These are phyloP conservation scores for Nephrotoma flavescens DNA, from an alignment of 2,888 invertebrate genomes.

Conservation along the genomic window DNA sequence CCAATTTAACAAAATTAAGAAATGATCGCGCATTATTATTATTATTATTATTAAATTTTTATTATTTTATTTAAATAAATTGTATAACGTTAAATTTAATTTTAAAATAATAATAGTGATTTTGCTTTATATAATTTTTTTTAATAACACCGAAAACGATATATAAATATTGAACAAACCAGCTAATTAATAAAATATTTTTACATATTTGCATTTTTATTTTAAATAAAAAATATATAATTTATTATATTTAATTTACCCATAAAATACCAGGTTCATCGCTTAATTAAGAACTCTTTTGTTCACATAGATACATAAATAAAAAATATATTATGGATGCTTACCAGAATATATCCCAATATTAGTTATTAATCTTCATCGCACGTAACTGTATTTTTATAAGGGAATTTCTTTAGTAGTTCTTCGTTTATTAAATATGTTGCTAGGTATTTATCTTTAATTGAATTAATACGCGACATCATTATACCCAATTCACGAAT, in stretches of 20 bases:
- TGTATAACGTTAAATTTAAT: neutral
- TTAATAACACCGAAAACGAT: neutral
- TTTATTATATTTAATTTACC: neutral
- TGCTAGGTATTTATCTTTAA: neutral
- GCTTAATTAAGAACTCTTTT: neutral
- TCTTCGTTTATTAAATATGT: neutral
- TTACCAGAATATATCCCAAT: neutral
- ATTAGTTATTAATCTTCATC: neutral
- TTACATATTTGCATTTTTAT: neutral
- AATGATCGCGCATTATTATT: constrained; percentile 1
- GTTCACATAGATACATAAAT: neutral
- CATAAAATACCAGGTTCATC: neutral
- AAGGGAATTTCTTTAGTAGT: neutral
- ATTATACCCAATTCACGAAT: neutral
- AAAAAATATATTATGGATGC: neutral
- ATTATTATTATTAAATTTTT: neutral
- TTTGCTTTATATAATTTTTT: neutral
- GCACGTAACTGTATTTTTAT: neutral
- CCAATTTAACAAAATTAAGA: neutral
- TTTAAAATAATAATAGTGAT: neutral
- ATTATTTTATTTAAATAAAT: neutral
- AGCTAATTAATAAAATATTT: neutral
- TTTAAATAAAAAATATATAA: neutral
- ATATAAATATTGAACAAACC: neutral
- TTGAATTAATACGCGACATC: neutral